Evolutionary conservation across 1,140 invertebrate genomes (phyloP), one percentile per base, ranked within the genome.

Genomic region (Steinernema feltiae): DNA sequence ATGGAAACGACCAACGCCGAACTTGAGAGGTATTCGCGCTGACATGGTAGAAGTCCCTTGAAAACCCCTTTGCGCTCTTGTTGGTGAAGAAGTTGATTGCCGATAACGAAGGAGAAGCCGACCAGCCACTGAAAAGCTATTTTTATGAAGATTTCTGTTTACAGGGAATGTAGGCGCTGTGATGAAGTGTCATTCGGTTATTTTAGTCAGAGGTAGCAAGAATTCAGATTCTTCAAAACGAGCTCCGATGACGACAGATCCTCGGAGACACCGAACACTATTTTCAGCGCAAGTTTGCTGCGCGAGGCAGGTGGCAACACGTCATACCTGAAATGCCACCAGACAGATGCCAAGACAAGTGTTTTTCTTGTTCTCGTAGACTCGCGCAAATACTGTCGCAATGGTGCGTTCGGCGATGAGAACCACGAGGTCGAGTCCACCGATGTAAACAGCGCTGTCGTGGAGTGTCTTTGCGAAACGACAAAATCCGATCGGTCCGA

Each of bases 381-480:
- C 53, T 27, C 53, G 53, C 15, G 53, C 53, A 63, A 63, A 63
- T 27, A 63, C 53, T 12, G 53, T 63, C 12, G 53, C 53, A 21
- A 63, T 21, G 53, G 53, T 63, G 15, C 53, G 53, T 63, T 63
- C 53, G 15, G 53, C 53, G 53, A 63, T 63, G 53, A 63, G 53
- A 27, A 63, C 53, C 7, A 63, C 53, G 53, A 63, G 53, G 24
- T 63, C 53, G 24, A 63, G 53, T 7, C 12, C 53, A n/a, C 53
- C 53, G 53, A 63, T 63, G 53, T 63, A 63, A 63, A 63, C 53
- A 63, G 53, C 53, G 53, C 53, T 63, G 53, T 63, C 53, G 53
- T 63, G 53, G 24, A 63, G 53, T 3, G 53, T 63, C 53, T 63
- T 63, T 27, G 53, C 53, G 53, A 63, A 63, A 21, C 53, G 53